Conservation (phyloP, 2,888 invertebrate species). For the Diarsia brunnea region DNA sequence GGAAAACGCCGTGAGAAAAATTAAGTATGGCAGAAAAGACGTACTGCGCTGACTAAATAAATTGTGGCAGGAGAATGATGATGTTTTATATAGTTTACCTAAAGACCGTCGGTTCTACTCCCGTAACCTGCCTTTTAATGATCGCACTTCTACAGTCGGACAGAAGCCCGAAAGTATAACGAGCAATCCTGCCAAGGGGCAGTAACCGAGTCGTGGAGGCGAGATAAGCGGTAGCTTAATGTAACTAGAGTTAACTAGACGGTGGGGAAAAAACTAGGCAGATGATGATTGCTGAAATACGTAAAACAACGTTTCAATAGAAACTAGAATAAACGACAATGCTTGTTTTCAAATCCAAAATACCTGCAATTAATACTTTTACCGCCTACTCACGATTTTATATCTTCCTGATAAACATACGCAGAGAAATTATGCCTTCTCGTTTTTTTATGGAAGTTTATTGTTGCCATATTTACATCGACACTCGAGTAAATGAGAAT, state of each 20-base stretch:
- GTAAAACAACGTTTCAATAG: too few relatives aligned
- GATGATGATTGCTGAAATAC: background rate
- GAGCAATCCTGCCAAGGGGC: background rate
- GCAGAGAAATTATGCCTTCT: slow-evolving; percentile 23
- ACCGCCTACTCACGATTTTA: background rate
- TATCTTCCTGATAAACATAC: slow-evolving; percentile 10
- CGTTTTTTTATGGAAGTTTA: slow-evolving; percentile 34
- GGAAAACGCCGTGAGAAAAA: background rate
- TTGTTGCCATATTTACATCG: slow-evolving; percentile 39
- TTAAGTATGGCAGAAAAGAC: background rate
- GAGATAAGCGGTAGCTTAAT: background rate
- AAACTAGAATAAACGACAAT: background rate
- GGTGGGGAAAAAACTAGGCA: background rate
- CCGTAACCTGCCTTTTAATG: too few relatives aligned
- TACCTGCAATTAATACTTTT: background rate
- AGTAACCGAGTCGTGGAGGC: background rate
- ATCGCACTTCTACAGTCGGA: too few relatives aligned
- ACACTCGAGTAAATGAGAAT: slow-evolving; percentile 35
- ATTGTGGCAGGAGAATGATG: too few relatives aligned
- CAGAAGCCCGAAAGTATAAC: background rate
- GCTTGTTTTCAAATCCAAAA: background rate
- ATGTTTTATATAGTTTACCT: too few relatives aligned
- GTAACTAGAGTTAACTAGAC: background rate
- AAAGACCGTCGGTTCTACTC: background rate
- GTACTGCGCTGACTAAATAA: too few relatives aligned